phyloP scores from a whole-genome alignment of 2,113 vertebrate genomes.

The Phalacrocorax carbo region DNA sequence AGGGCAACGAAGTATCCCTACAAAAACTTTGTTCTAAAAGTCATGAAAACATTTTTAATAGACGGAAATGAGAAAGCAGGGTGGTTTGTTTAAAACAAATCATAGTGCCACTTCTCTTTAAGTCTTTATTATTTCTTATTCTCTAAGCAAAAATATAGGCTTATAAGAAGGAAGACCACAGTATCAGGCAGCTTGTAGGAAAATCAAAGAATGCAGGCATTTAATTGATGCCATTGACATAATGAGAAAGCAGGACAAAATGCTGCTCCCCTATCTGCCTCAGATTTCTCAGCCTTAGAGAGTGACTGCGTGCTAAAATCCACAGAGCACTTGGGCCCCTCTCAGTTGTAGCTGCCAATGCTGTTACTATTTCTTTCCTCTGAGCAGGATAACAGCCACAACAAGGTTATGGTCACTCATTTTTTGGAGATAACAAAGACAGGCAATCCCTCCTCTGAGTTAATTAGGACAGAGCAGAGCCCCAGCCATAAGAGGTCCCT shows the following conservation, averaged over 20 bases:
- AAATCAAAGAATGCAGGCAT: neutral
- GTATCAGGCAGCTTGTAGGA: neutral
- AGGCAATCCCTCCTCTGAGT: neutral
- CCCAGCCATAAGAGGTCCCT: neutral
- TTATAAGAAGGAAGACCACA: neutral
- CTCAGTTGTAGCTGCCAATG: neutral
- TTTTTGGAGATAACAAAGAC: conserved; percentile 10
- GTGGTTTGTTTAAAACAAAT: neutral
- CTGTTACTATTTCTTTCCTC: neutral
- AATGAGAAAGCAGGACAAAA: neutral
- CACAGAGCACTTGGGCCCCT: neutral
- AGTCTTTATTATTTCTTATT: neutral
- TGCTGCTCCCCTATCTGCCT: neutral
- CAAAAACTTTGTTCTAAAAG: neutral
- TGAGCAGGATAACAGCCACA: neutral
- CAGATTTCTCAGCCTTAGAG: neutral
- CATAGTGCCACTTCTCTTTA: neutral
- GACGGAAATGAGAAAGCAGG: neutral
- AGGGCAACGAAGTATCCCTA: neutral
- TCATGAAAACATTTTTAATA: neutral
- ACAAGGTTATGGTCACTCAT: neutral
- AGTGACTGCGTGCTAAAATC: neutral
- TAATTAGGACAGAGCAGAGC: neutral
- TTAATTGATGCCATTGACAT: neutral
- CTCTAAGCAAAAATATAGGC: neutral